A percentile compares a stretch with the other conserved stretches of the same genome.
phyloP scores from a whole-genome alignment of 2,888 invertebrate species.

The Tribolium freemani region DNA sequence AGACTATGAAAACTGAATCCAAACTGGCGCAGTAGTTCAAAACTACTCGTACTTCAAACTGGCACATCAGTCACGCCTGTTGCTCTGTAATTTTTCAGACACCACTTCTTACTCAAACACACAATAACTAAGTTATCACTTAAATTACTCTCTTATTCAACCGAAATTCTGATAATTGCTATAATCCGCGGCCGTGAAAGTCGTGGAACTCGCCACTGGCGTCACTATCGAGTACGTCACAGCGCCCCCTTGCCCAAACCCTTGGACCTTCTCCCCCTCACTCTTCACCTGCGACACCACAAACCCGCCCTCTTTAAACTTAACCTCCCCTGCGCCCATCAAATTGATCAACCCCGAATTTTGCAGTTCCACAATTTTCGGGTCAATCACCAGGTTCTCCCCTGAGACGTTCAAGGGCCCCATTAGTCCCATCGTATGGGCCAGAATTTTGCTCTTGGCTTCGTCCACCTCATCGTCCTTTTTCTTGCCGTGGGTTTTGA shows the following conservation, averaged over 20 bases:
- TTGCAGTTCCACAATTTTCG: conserved; percentile 60
- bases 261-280: conserved; percentile 40
- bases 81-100: neutral
- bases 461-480: conserved; percentile 47
- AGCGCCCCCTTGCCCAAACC: conserved; percentile 12
- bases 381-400: conserved; percentile 59
- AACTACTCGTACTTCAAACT: neutral
- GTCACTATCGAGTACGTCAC: conserved; percentile 39
- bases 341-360: conserved; percentile 51
- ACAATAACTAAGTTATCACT: conserved; percentile 6
- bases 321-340: conserved; percentile 32
- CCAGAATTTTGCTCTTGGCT: conserved; percentile 40
- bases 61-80: neutral
- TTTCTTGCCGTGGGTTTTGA: conserved; percentile 63
- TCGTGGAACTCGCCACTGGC: conserved; percentile 24
- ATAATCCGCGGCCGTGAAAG: conserved; percentile 45
- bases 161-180: conserved; percentile 51
- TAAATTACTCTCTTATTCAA: conserved; percentile 13
- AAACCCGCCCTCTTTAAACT: conserved; percentile 29
- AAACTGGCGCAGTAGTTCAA: conserved; percentile 5
- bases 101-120: neutral
- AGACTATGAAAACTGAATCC: conserved; percentile 10
- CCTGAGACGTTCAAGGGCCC: conserved; percentile 56
- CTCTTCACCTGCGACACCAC: conserved; percentile 30
- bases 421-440: conserved; percentile 59